These are phyloP conservation scores for Saturnia pavonia DNA, from an alignment of 2,888 invertebrate genomes.

Conservation along the genomic window DNA sequence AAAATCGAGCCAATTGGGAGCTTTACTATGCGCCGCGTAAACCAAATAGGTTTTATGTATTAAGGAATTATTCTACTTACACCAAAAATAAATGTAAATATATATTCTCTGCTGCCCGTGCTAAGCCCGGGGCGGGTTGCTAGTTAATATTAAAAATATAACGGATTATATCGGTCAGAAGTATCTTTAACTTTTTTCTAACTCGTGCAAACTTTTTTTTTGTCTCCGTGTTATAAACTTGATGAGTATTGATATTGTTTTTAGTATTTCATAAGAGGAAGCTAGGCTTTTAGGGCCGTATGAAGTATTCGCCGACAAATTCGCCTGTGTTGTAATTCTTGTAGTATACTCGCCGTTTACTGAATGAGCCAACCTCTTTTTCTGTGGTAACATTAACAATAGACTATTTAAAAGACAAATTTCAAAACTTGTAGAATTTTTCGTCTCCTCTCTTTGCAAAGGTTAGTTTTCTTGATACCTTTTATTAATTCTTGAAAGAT, in stretches of 20 bases:
- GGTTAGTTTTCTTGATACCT: background rate
- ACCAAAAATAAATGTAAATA: too few relatives aligned
- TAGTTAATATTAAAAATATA: too few relatives aligned
- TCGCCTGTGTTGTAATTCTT: background rate
- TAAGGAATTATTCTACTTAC: too few relatives aligned
- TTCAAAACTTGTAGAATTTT: slow-evolving; percentile 9
- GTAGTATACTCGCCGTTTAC: background rate
- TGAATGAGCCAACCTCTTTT: background rate
- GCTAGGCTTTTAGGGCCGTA: background rate
- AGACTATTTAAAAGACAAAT: slow-evolving; percentile 1
- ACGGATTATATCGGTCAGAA: too few relatives aligned
- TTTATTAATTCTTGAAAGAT: slow-evolving; percentile 4
- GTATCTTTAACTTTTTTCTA: too few relatives aligned
- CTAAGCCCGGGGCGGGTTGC: too few relatives aligned
- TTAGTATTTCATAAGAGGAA: background rate
- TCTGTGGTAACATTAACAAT: slow-evolving; percentile 4
- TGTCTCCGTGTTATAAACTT: too few relatives aligned
- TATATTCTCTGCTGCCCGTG: too few relatives aligned
- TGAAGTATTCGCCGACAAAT: background rate
- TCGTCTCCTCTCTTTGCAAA: background rate
- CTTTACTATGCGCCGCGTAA: too few relatives aligned
- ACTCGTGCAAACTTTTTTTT: too few relatives aligned
- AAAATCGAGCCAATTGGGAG: too few relatives aligned
- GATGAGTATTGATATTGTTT: background rate
- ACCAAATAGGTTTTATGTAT: too few relatives aligned